Base-by-base conservation (phyloP, 2,797 vertebrate species). In the Iguana delicatissima region DNA sequence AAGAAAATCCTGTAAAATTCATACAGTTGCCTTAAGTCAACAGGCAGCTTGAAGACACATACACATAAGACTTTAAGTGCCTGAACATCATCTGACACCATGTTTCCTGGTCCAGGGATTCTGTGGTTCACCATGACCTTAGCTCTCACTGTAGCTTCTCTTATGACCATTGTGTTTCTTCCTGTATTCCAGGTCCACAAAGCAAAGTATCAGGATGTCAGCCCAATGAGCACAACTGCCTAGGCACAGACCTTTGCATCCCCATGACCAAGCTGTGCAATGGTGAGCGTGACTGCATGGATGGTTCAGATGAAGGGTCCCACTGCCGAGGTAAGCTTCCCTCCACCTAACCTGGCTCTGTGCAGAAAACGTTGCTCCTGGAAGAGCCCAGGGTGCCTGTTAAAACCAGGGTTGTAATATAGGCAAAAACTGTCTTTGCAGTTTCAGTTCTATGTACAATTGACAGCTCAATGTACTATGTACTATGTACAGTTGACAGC, bases 201-300 rank as follows among this genome's bases (percentile, higher is more conserved):
- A 99, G 97, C 96, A 98, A 98, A 92, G 96, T 97, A 73, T 98
- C 98, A 8, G 97, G 98, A 89, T 99, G 99, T 97, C 98, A 99
- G 12, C 98, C 98, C 16, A 99, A 99, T 0, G 98, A 99, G 86
- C 97, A 98, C 87, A 98, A 98, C 84, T 99, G 99, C 94, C 97
- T 99, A 94, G 98, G 98, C 90, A 97, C 98, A 0, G 99, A 99
- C 73, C 95, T 98, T 13, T 99, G 99, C 91, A 97, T 99, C 67
- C 98, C 96, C 92, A 98, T 99, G 98, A 98, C 97, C 97, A 99
- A 98, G 89, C 92, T 99, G 85, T 99, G 99, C 92, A 98, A 99
- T 0, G 98, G 98, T 1, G 94, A 98, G 80, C 97, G 97, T 0
- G 98, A 99, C 97, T 99, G 99, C 95, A 85, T 96, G 0, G 98